A percentile compares a stretch with the other conserved stretches of the same genome.
phyloP scores from a whole-genome alignment of 2,797 vertebrate genomes.

The Thamnophis elegans region DNA sequence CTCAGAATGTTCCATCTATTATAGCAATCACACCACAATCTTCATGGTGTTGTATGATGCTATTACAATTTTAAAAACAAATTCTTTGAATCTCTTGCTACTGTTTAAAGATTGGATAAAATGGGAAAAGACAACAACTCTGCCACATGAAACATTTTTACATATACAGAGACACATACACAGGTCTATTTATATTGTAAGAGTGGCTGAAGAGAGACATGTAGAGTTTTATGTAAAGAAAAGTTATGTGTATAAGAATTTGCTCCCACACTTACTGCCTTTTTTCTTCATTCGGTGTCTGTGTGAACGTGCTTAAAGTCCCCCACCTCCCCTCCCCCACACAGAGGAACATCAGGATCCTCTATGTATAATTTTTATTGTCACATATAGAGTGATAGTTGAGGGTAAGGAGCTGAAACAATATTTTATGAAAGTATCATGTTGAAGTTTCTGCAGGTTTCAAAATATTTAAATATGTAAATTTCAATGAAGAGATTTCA shows the following conservation, averaged over 20 bases:
- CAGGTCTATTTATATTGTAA: not conserved
- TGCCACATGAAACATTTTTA: slow-evolving; percentile 56
- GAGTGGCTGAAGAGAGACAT: slow-evolving; percentile 46
- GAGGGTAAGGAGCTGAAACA: slow-evolving; percentile 79
- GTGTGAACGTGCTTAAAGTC: slow-evolving; percentile 49
- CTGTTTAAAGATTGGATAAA: slow-evolving; percentile 51
- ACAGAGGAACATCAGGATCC: slow-evolving; percentile 62
- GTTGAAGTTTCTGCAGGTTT: slow-evolving; percentile 83
- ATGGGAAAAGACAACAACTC: slow-evolving; percentile 35
- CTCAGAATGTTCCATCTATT: slow-evolving; percentile 36
- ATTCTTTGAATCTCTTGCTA: slow-evolving; percentile 54
- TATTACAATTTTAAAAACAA: slow-evolving; percentile 36
- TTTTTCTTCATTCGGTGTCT: slow-evolving; percentile 51
- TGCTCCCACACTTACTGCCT: slow-evolving; percentile 45
- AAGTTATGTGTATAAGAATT: slow-evolving; percentile 55
- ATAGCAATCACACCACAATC: slow-evolving; percentile 32
- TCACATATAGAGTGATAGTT: slow-evolving; percentile 78
- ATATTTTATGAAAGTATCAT: slow-evolving; percentile 83
- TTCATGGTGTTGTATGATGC: slow-evolving; percentile 44
- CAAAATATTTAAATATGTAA: slow-evolving; percentile 85
- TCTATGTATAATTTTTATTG: slow-evolving; percentile 75
- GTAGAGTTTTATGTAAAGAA: slow-evolving; percentile 37
- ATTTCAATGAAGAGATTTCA: slow-evolving; percentile 79
- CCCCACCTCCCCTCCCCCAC: not conserved
- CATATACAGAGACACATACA: slow-evolving; percentile 27